Percentiles rank a stretch among this genome's conserved stretches.
Conservation (phyloP, 2,113 vertebrate species). For the Phalacrocorax brasilianus region DNA sequence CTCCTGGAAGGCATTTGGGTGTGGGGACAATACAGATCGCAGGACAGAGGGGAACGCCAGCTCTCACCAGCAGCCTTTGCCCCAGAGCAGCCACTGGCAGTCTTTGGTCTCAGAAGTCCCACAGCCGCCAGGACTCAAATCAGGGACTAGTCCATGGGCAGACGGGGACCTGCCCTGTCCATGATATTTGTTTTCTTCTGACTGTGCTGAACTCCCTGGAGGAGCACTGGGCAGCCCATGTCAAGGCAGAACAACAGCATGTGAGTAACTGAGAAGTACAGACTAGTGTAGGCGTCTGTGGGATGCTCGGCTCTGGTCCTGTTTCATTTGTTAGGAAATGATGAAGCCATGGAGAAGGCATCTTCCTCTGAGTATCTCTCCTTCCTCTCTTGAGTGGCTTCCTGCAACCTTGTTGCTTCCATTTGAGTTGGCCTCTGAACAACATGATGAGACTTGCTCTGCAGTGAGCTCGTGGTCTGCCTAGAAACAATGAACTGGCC, state of each 20-base stretch:
- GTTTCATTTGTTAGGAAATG: not conserved
- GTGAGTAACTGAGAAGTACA: not conserved
- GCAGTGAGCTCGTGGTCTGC: not conserved
- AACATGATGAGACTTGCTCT: not conserved
- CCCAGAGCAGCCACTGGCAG: not conserved
- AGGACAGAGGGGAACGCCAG: not conserved
- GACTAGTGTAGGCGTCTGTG: not conserved
- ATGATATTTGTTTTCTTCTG: not conserved
- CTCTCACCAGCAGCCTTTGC: not conserved
- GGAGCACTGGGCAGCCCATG: not conserved
- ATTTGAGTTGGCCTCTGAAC: not conserved
- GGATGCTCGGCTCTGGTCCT: not conserved
- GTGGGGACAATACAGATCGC: not conserved
- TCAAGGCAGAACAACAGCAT: not conserved
- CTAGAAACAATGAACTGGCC: not conserved
- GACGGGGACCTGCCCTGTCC: not conserved
- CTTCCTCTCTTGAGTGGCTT: not conserved
- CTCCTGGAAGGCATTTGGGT: not conserved
- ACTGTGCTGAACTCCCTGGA: rapidly evolving
- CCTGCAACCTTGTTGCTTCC: not conserved
- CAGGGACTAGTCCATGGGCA: rapidly evolving
- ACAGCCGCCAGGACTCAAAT: rapidly evolving
- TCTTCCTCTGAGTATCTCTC: not conserved
- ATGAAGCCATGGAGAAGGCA: not conserved
- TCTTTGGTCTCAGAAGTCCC: not conserved